These are phyloP conservation scores for Cancer borealis DNA, from an alignment of 2,888 invertebrate genomes.

Conservation along the genomic window DNA sequence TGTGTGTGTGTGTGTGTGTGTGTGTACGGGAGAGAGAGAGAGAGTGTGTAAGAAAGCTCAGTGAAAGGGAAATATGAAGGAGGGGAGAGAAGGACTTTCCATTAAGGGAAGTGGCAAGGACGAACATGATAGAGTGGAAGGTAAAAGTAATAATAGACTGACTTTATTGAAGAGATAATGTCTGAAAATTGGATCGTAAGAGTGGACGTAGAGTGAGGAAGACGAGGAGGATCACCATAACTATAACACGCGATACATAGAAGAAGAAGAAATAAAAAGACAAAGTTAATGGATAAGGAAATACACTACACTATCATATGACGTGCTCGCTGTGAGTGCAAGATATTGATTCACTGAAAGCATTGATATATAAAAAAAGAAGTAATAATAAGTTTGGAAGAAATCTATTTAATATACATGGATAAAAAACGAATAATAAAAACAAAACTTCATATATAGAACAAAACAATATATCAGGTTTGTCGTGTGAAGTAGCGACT, in stretches of 20 bases:
- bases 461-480: background rate
- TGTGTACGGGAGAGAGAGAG: background rate
- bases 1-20: background rate
- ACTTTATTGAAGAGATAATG: background rate
- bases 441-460: background rate
- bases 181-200: background rate
- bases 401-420: background rate
- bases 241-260: background rate
- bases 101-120: background rate
- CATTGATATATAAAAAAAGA: too few relatives aligned
- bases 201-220: background rate
- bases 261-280: background rate
- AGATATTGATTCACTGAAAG: background rate
- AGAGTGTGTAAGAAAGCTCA: conserved; percentile 2
- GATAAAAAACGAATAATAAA: background rate
- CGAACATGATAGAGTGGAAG: background rate
- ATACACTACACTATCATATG: too few relatives aligned
- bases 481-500: background rate
- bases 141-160: background rate
- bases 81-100: background rate
- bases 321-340: background rate
- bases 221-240: background rate
- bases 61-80: conserved; percentile 7
- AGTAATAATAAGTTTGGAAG: too few relatives aligned
- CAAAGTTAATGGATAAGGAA: too few relatives aligned